Percentiles rank a stretch among this genome's conserved stretches.
These are phyloP conservation scores for Tuta absoluta DNA, from an alignment of 2,888 invertebrate genomes.

Conservation along the genomic window DNA sequence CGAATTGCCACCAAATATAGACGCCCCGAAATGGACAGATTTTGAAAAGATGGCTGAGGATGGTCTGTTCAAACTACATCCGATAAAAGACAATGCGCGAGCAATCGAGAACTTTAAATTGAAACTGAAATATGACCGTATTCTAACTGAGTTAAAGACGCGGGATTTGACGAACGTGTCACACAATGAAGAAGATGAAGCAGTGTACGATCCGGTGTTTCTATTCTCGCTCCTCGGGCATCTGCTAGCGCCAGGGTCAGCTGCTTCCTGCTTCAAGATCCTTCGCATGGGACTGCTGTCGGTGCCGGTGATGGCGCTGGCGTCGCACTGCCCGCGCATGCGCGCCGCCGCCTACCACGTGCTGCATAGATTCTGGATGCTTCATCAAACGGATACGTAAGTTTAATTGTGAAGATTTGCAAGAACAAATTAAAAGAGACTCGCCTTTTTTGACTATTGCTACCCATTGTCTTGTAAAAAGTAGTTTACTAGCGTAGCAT, in stretches of 20 bases:
- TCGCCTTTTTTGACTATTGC: too few relatives aligned
- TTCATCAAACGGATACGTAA: constrained; percentile 86
- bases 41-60: constrained; percentile 50
- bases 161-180: constrained; percentile 50
- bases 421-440: too few relatives aligned
- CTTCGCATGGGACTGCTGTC: constrained; percentile 86
- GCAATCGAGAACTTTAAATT: constrained; percentile 45
- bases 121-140: constrained; percentile 48
- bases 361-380: constrained; percentile 86
- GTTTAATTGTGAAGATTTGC: constrained; percentile 37
- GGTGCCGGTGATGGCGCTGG: constrained; percentile 85
- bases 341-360: constrained; percentile 88
- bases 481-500: too few relatives aligned
- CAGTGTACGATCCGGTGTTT: constrained; percentile 91
- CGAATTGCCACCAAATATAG: constrained; percentile 49
- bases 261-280: constrained; percentile 86
- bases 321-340: constrained; percentile 84
- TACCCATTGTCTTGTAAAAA: too few relatives aligned
- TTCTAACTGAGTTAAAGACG: constrained; percentile 42
- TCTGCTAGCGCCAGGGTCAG: constrained; percentile 87
- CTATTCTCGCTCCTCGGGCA: constrained; percentile 88
- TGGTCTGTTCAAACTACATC: constrained; percentile 43
- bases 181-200: constrained; percentile 52
- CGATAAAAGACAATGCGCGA: constrained; percentile 51
- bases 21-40: constrained; percentile 34